phyloP scores from a whole-genome alignment of 2,888 invertebrate genomes.

The Cantharis rustica region DNA sequence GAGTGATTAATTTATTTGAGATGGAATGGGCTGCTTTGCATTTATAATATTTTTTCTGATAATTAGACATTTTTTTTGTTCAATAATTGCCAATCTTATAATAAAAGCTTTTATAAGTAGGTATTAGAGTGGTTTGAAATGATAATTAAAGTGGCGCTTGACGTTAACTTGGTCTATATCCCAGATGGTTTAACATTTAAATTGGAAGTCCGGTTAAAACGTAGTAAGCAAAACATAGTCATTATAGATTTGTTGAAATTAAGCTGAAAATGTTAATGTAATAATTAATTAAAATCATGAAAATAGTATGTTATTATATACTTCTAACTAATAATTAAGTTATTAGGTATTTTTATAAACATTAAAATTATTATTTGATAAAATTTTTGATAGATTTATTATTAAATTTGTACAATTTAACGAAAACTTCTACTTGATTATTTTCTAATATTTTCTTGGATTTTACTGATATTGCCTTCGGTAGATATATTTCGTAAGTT shows the following conservation, averaged over 20 bases:
- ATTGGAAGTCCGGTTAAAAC: conserved; percentile 12
- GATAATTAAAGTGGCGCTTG: neutral
- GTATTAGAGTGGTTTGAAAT: neutral
- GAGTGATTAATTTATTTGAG: neutral
- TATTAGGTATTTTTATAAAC: neutral
- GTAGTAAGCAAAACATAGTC: conserved; percentile 1
- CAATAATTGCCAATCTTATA: neutral
- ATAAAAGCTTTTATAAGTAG: neutral
- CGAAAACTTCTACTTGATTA: neutral
- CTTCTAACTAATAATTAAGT: neutral
- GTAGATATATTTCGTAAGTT: neutral
- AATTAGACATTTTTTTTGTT: neutral
- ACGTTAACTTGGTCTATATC: conserved; percentile 9
- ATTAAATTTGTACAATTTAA: neutral
- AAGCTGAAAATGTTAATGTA: conserved; percentile 2
- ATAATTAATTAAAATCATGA: neutral
- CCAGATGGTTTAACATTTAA: conserved; percentile 10
- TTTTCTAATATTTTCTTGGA: neutral
- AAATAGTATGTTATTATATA: neutral
- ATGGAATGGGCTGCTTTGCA: neutral
- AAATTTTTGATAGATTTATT: neutral
- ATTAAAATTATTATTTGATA: neutral
- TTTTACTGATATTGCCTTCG: neutral
- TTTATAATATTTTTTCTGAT: neutral
- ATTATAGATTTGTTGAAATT: conserved; percentile 3